Evolutionary conservation across 2,797 vertebrate genomes (phyloP), one percentile per base, ranked within the genome.

Genomic region (Crenichthys baileyi): DNA sequence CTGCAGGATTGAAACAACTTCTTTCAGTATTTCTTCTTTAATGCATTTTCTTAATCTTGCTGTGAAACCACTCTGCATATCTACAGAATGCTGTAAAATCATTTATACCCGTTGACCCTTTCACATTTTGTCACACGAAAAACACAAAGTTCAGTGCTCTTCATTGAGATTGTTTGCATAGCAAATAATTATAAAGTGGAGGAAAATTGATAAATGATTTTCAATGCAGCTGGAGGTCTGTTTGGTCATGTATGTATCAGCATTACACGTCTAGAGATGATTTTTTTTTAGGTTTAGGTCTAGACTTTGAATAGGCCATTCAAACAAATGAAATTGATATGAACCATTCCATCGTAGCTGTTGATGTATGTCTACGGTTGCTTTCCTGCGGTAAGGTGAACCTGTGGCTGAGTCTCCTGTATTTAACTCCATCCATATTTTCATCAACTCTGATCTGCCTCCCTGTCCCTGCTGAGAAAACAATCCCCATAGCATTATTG

Each of bases 41-140:
- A 26, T 29, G 48, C 44, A 36, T 1, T 22, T 4, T 65, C 2
- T 56, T 67, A 31, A 73, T 60, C 29, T 46, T 15, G 67, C 58
- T 63, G 29, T 77, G 31, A 84, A 81, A 70, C 29, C 31, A 48
- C 50, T 77, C 77, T 79, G n/a, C 72, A 70, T 70, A 78, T n/a
- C 22, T 46, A 44, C 20, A n/a, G 4, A 13, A 24, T 44, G 11
- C 44, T 15, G 22, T 70, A 46, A 46, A n/a, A 70, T 5, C 22
- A 46, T 41, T 41, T 11, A 70, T n/a, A 46, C 20, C 36, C 44
- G 4, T 44, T 41, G 20, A 41, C 5, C 13, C 24, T 70, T 46
- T 67, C 22, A 41, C 63, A 67, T 65, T 61, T 61, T 65, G 16
- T 20, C 56, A 60, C 2, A 58, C 1, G 15, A n/a, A 60, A 26